These are phyloP conservation scores for Liodrosophila aerea DNA, from an alignment of 2,888 invertebrate species.

Conservation along the genomic window DNA sequence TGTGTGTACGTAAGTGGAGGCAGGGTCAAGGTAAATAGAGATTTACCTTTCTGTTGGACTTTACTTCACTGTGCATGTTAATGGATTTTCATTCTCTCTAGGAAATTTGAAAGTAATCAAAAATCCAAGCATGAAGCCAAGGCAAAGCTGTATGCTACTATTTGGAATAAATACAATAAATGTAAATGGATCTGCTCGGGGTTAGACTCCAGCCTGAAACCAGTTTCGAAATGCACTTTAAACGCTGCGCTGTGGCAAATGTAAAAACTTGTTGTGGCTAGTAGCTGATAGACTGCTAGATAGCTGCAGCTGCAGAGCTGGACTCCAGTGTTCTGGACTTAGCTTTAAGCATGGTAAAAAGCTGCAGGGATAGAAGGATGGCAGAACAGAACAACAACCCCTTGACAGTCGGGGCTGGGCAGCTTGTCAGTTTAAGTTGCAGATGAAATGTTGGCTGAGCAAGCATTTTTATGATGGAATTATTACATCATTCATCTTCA, in stretches of 20 bases:
- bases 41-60: slow-evolving; percentile 68
- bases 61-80: slow-evolving; percentile 63
- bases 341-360: slow-evolving; percentile 57
- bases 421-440: slow-evolving; percentile 54
- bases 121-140: slow-evolving; percentile 33
- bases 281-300: slow-evolving; percentile 18
- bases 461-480: slow-evolving; percentile 73
- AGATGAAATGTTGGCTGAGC: slow-evolving; percentile 48
- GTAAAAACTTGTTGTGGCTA: slow-evolving; percentile 57
- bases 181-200: slow-evolving; percentile 62
- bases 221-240: slow-evolving; percentile 51
- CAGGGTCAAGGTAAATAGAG: slow-evolving; percentile 71
- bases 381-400: slow-evolving; percentile 42
- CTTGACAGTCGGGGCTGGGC: slow-evolving; percentile 49
- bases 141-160: slow-evolving; percentile 43
- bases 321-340: slow-evolving; percentile 16
- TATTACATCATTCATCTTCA: slow-evolving; percentile 78
- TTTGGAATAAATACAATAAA: slow-evolving; percentile 49
- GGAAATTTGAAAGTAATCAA: slow-evolving; percentile 50
- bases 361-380: slow-evolving; percentile 10
- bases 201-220: slow-evolving; percentile 52
- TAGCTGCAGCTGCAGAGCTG: slow-evolving; percentile 25
- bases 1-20: slow-evolving; percentile 39
- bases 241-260: slow-evolving; percentile 53
- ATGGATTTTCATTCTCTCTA: slow-evolving; percentile 53